Evolutionary conservation across 30 jellyfish, hydroid and myxozoan species (phyloP), one percentile per base, ranked within the genome.

Genomic region (Hydra vulgaris): DNA sequence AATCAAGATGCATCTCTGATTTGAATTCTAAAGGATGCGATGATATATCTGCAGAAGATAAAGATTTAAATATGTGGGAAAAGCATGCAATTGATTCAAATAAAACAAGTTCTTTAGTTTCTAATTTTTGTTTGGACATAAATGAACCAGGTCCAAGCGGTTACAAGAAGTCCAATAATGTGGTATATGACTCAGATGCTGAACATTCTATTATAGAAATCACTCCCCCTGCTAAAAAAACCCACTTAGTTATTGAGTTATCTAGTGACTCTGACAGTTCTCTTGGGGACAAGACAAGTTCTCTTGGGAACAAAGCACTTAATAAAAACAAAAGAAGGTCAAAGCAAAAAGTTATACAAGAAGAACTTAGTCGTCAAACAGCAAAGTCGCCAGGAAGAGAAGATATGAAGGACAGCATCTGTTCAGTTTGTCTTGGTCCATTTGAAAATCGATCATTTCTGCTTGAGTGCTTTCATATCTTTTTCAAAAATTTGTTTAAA

Each of bases 401-500:
- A 24, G 86, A 80, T 66, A 76, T 83, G 79, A 87, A 94, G 55
- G 99, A 94, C 26, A 18, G 54, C 19, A 87, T 83, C 18, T 94
- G 99, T 74, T 77, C 99, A 8, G 80, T 94, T 52, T 94, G 99
- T 55, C 87, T 94, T 15, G 95, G 96, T 19, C 82, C 76, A 1
- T 94, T 68, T 81, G 95, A 94, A 18, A 74, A 94, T 81, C 79
- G 96, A 67, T 81, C 99, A 56, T 88, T 94, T 40, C 87, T 87
- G 27, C 90, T 86, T 70, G 78, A 82, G 25, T 94, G 99, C 72
- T 94, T 86, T 82, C 99, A 86, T 94, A 94, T 94, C 99, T 94
- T 87, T 94, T 87, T 69, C 22, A 23, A 40, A 3, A 12, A 12
- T 40, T 40, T 40, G n/a, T n/a, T n/a, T n/a, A n/a, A n/a, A n/a